Evolutionary conservation across 2,797 vertebrate genomes (phyloP).

Genomic region (Sphaeramia orbicularis): DNA sequence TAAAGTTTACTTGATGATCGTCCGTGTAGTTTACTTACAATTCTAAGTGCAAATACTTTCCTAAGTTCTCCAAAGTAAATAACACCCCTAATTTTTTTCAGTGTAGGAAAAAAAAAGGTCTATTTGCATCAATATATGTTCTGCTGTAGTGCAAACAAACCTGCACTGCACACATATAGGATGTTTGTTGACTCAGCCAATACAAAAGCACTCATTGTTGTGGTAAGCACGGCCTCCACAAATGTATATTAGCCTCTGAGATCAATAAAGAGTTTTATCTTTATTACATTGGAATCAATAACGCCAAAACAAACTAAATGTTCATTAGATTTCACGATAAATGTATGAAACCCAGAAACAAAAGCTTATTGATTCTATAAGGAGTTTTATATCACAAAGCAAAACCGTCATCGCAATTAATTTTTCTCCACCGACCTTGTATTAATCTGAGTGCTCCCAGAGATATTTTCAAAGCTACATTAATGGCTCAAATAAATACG

Average conservation of each 20-base stretch:
- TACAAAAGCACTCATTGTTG: constrained; percentile 27
- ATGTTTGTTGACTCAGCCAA: constrained; percentile 17
- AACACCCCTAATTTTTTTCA: too few relatives aligned
- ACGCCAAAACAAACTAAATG: constrained; percentile 53
- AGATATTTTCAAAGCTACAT: neutral
- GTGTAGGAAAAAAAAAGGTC: too few relatives aligned
- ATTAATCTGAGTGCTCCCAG: neutral
- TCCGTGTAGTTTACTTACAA: too few relatives aligned
- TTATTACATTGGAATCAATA: constrained; percentile 53
- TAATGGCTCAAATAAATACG: constrained; percentile 3
- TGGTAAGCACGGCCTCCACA: constrained; percentile 11
- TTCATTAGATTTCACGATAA: constrained; percentile 48
- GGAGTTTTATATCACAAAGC: constrained; percentile 29
- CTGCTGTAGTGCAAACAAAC: neutral
- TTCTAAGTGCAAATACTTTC: too few relatives aligned
- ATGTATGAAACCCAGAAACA: constrained; percentile 47
- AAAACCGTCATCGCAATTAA: neutral
- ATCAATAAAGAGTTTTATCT: constrained; percentile 55
- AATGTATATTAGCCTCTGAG: constrained; percentile 32
- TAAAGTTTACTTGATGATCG: too few relatives aligned
- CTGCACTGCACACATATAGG: neutral
- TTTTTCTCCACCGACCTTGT: too few relatives aligned
- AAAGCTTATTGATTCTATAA: constrained; percentile 37
- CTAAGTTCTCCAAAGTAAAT: too few relatives aligned
- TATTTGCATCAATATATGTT: neutral